Evolutionary conservation across 2,888 invertebrate genomes (phyloP).

Genomic region (Catocala fraxini): DNA sequence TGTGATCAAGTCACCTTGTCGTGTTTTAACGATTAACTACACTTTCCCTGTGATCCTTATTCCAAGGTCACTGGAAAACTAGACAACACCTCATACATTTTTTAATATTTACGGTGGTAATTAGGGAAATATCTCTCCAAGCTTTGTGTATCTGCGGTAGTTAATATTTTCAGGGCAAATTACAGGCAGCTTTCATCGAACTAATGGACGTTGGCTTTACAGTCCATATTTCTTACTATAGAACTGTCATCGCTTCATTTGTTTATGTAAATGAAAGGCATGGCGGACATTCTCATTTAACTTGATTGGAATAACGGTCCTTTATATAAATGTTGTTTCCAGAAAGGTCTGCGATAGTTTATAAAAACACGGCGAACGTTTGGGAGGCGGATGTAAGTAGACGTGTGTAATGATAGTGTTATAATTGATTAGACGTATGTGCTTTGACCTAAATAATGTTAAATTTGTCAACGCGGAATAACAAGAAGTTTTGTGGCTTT

Average conservation of each 20-base stretch:
- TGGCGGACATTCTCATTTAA: slow-evolving; percentile 30
- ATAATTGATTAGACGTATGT: no score
- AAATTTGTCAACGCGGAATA: no score
- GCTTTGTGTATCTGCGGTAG: neutral
- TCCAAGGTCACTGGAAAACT: neutral
- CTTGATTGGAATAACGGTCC: slow-evolving; percentile 8
- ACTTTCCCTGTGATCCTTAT: neutral
- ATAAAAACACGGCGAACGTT: no score
- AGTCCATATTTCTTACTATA: slow-evolving; percentile 19
- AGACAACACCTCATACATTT: neutral
- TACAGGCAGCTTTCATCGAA: slow-evolving; percentile 11
- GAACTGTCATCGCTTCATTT: slow-evolving; percentile 22
- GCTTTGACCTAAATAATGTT: no score
- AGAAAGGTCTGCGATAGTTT: neutral
- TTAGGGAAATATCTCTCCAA: slow-evolving; percentile 2
- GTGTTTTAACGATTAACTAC: neutral
- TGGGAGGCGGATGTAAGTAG: no score
- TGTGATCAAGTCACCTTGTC: no score
- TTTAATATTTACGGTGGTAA: slow-evolving; percentile 7
- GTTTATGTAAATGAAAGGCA: slow-evolving; percentile 20
- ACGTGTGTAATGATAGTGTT: no score
- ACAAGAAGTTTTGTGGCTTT: no score
- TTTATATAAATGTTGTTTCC: neutral
- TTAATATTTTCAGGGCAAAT: slow-evolving; percentile 6
- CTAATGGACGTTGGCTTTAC: slow-evolving; percentile 12